phyloP scores from a whole-genome alignment of 2,888 invertebrate genomes.

The Neoaliturus tenellus region DNA sequence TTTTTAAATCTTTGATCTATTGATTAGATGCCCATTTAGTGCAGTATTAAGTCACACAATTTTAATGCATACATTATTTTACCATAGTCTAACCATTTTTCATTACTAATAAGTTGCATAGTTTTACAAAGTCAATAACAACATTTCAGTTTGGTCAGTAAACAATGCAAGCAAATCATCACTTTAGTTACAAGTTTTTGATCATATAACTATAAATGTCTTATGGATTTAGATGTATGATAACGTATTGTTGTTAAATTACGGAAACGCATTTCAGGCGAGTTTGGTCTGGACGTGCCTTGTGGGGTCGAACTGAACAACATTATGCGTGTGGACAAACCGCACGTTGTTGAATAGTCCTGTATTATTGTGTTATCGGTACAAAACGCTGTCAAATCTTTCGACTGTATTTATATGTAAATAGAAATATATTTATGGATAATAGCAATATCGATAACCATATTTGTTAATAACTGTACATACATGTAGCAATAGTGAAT shows the following conservation, averaged over 20 bases:
- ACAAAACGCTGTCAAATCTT: constrained; percentile 46
- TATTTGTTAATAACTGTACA: constrained; percentile 53
- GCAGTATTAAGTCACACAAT: too few relatives aligned
- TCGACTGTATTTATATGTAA: constrained; percentile 37
- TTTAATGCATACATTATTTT: too few relatives aligned
- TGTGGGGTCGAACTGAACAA: constrained; percentile 30
- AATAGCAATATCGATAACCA: constrained; percentile 43
- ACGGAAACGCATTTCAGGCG: constrained; percentile 12
- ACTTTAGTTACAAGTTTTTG: background rate
- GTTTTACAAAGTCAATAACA: too few relatives aligned
- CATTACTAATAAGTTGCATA: too few relatives aligned
- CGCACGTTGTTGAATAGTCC: constrained; percentile 9
- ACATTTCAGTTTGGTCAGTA: background rate
- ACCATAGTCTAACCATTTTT: too few relatives aligned
- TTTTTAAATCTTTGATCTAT: too few relatives aligned
- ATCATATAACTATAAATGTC: background rate
- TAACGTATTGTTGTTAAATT: constrained; percentile 12
- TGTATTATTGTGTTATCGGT: constrained; percentile 45
- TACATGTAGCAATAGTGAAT: constrained; percentile 49
- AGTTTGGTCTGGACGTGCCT: constrained; percentile 33
- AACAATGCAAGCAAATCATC: background rate
- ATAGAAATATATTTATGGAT: constrained; percentile 33
- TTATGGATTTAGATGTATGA: background rate
- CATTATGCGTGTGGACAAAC: background rate
- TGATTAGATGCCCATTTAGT: too few relatives aligned